phyloP scores from a whole-genome alignment of 2,113 vertebrate genomes.

The Desmodus rotundus region DNA sequence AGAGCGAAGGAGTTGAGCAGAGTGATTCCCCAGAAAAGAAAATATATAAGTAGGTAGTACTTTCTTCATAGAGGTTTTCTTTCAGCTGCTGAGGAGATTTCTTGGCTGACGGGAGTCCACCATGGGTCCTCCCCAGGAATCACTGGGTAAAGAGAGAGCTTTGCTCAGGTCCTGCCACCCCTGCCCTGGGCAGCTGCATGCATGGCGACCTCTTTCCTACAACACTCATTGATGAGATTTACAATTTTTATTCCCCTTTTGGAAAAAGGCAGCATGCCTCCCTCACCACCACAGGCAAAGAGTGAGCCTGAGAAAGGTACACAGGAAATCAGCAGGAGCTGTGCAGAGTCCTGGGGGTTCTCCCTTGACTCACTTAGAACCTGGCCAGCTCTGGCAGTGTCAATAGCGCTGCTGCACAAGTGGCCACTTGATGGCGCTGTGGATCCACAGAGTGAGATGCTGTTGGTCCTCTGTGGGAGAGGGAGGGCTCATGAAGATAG shows the following conservation, averaged over 20 bases:
- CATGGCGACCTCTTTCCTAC: not conserved
- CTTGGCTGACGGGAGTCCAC: not conserved
- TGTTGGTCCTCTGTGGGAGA: not conserved
- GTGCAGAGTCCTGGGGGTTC: not conserved
- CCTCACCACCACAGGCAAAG: not conserved
- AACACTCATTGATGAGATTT: not conserved
- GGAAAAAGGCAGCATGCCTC: not conserved
- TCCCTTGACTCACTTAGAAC: accelerated
- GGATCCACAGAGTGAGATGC: accelerated
- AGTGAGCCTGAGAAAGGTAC: not conserved
- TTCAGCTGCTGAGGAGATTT: too few relatives aligned
- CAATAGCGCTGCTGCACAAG: accelerated
- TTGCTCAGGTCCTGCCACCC: not conserved
- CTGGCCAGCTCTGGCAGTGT: not conserved
- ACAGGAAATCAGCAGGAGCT: not conserved
- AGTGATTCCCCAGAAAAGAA: not conserved
- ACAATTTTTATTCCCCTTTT: not conserved
- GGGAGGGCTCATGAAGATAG: not conserved
- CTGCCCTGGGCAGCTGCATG: not conserved
- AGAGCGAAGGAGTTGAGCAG: not conserved
- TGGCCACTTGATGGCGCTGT: slow-evolving; percentile 11
- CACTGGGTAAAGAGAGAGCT: not conserved
- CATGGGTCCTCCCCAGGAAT: not conserved
- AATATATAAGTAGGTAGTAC: not conserved
- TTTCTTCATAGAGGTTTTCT: not conserved